Evolutionary conservation across 2,888 invertebrate species (phyloP), one percentile per base, ranked within the genome.

Genomic region (Ormyrus labotus): DNA sequence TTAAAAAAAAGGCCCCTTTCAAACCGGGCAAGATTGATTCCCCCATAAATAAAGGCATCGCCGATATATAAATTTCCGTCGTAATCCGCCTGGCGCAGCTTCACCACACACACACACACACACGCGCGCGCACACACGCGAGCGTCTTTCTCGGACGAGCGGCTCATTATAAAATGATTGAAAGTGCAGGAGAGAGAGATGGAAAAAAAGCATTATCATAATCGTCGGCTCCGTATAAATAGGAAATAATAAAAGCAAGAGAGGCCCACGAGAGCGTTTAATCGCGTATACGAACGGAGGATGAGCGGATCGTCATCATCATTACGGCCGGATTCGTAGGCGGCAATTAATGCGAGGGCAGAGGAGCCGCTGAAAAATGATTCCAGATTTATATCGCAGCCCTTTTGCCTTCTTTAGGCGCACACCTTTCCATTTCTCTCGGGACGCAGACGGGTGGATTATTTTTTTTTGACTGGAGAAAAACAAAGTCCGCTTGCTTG

Each of bases 121-220:
- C 50, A 48, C 47, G n/a, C 55, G 48, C 68, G 47, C 34, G 4
- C 45, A 11, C 50, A 48, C 47, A 34, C 55, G 48, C 68, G 47
- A 11, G 69, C 60, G 9, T 67, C 19, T 58, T 13, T 74, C 60
- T 67, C 53, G 57, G 13, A 34, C 48, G 19, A 48, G 13, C 58
- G 8, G 63, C 57, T 78, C 65, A 50, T 71, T 78, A 71, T 71
- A 78, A 78, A 78, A 78, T 78, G 57, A 78, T 64, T 63, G 72
- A 76, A 76, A 69, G 69, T 63, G 61, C 55, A 63, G 19, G 45
- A 34, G 34, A 34, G 11, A 45, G 11, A 7, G 10, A 47, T 53
- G 7, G 10, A 10, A 64, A 64, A 34, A 73, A 64, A 47, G 13
- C 55, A 64, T 73, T 73, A 73, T 64, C 72, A 55, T 64, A 73